Evolutionary conservation across 2,888 invertebrate species (phyloP), one percentile per base, ranked within the genome.

Genomic region (Agelastica alni): DNA sequence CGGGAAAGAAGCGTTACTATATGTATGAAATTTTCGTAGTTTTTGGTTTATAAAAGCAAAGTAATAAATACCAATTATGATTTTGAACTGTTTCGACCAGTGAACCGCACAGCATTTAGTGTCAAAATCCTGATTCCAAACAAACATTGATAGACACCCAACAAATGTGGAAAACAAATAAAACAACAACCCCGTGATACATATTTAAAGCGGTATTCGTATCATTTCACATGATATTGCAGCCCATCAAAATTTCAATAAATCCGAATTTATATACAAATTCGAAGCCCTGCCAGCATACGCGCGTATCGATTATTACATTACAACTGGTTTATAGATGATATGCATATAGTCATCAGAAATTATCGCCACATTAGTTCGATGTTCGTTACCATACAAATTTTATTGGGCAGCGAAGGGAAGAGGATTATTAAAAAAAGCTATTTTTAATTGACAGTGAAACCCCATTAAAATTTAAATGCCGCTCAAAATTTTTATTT

Each of bases 301-400:
- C 39, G 37, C 26, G n/a, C n/a, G 31, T 56, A 59, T 59, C 49
- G 54, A 57, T 57, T 57, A 57, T 59, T 42, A 47, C 48, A 52
- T 59, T 56, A 59, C 43, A 52, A 57, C 51, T 45, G 52, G 51
- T 57, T 57, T 54, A 48, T 48, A 39, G 54, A 32, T 37, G 42
- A 45, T 30, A 18, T 43, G 31, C 30, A 37, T 48, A 51, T 48
- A 56, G 54, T 51, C 52, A 52, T 59, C 31, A 42, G 28, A 56
- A 51, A 57, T 56, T 56, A 57, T 54, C 54, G 47, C 20, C 17
- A 30, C 34, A 51, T 51, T 58, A 58, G 48, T 51, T 53, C 44
- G 26, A 53, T 39, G 42, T 45, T 56, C 56, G 56, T 56, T 58
- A 53, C 51, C 45, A 28, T 46, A 10, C 37, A 20, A 18, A 16